Evolutionary conservation across 2,113 vertebrate genomes (phyloP), one percentile per base, ranked within the genome.

Genomic region (Salminus brasiliensis): DNA sequence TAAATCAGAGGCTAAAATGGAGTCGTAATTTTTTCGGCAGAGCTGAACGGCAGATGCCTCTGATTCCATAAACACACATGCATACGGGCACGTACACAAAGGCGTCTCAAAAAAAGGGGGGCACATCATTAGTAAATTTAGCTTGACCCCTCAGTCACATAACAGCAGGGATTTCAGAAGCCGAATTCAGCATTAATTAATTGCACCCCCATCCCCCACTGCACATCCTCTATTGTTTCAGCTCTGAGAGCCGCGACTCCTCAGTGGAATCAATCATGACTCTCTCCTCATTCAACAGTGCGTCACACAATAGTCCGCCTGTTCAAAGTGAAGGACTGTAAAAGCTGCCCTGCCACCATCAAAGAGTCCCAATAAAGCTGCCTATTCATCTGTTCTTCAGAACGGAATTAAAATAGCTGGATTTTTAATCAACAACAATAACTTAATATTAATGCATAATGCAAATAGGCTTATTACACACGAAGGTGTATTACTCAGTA

Each of bases 141-240:
- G 27, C 25, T 57, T 79, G 76, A 83, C 81, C 81, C 39, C 63
- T 55, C 32, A 21, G 72, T 66, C 68, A 16, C 53, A 39, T 77
- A 72, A 85, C 41, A 34, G 87, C 83, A 85, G 82, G 62, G 78
- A 55, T 78, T 75, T 82, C 65, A 67, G 70, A 74, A 68, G 87
- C 80, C 87, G 76, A 23, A 83, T 83, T 83, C 73, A 75, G 85
- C 87, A 87, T 83, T 90, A 81, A 91, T 89, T 82, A 88, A 87
- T 80, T 78, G 59, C 41, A 72, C 57, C 36, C 74, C 68, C 15
- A 71, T 70, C 65, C 34, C 69, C 6, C 6, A 11, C 72, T 80
- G 60, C 15, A 67, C 67, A 34, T 74, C 34, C 65, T 21, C 71
- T 45, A 78, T 83, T 78, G 78, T 83, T 75, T 72, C 72, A 45